phyloP scores from a whole-genome alignment of 2,888 invertebrate species.

The Ophion slaviceki region DNA sequence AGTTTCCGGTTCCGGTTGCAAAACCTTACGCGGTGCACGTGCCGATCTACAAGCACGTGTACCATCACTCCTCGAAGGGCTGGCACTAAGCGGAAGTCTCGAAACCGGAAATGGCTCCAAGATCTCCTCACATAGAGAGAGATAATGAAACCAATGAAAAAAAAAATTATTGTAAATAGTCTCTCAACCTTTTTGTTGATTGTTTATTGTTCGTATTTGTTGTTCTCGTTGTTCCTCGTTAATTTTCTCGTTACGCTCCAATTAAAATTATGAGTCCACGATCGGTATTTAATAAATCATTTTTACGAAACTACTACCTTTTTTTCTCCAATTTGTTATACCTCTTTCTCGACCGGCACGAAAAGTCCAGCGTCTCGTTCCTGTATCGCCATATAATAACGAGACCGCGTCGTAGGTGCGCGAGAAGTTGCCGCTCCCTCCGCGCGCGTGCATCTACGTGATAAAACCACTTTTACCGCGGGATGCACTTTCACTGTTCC shows the following conservation, averaged over 20 bases:
- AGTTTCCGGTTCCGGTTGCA: constrained; percentile 85
- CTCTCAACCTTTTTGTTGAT: background rate
- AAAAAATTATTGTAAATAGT: background rate
- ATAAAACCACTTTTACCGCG: constrained; percentile 79
- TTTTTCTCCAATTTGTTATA: background rate
- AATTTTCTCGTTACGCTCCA: background rate
- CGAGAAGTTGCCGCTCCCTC: constrained; percentile 61
- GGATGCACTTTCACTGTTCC: constrained; percentile 81
- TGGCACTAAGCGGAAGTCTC: constrained; percentile 72
- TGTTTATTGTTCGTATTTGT: background rate
- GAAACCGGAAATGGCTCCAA: background rate
- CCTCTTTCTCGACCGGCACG: background rate
- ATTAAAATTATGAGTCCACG: too few species aligned
- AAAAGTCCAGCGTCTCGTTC: constrained; percentile 11
- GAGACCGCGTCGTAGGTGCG: background rate
- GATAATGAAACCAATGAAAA: background rate
- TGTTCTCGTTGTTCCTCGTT: background rate
- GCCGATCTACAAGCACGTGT: constrained; percentile 85
- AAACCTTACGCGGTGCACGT: constrained; percentile 86
- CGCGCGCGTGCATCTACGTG: constrained; percentile 65
- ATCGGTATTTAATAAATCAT: background rate
- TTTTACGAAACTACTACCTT: background rate
- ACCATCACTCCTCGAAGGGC: constrained; percentile 78
- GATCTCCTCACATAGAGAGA: background rate
- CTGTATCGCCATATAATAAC: background rate